Base-by-base conservation (phyloP, 2,888 invertebrate genomes). In the Polymixis lichenea region DNA sequence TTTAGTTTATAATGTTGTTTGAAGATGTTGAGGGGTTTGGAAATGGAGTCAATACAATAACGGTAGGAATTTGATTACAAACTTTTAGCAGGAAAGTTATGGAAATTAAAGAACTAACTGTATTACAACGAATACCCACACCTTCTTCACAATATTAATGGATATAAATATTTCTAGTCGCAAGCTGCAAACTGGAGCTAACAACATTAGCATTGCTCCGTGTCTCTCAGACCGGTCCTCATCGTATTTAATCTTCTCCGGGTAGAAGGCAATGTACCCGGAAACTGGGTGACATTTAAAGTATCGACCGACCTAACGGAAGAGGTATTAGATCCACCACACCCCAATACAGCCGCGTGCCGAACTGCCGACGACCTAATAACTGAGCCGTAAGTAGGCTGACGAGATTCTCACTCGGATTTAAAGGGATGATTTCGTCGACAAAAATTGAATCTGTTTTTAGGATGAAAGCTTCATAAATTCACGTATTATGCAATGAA, bases 251-350 rank as follows among this genome's bases (percentile, higher is more conserved):
- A 93, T 93, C 91, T 89, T 89, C 88, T 72, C 67, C 62, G 82
- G 83, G 84, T 85, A 78, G 78, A 74, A 82, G 87, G 81, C 90
- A 88, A 88, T 88, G 89, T 89, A 90, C 91, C 91, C 91, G 92
- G 94, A 92, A 94, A 93, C 91, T 91, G 89, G 91, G 91, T 93
- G 94, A 94, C 94, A 93, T 93, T 94, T 93, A 90, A 92, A 92
- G 90, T 93, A 94, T 94, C 92, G 92, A 93, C 86, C 91, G 90
- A 88, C 88, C 88, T 81, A 79, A 86, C 87, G 89, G 90, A 90
- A 91, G 87, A 89, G 83, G 90, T 89, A 90, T 91, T 89, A 90
- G 87, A 87, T 88, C 74, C 84, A 87, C 89, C 84, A 86, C 89
- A 87, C 88, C 88, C 89, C 86, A 77, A 84, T 75, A 82, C 80